These are phyloP conservation scores for Tupiocoris notatus DNA, from an alignment of 2,888 invertebrate species.

Conservation along the genomic window DNA sequence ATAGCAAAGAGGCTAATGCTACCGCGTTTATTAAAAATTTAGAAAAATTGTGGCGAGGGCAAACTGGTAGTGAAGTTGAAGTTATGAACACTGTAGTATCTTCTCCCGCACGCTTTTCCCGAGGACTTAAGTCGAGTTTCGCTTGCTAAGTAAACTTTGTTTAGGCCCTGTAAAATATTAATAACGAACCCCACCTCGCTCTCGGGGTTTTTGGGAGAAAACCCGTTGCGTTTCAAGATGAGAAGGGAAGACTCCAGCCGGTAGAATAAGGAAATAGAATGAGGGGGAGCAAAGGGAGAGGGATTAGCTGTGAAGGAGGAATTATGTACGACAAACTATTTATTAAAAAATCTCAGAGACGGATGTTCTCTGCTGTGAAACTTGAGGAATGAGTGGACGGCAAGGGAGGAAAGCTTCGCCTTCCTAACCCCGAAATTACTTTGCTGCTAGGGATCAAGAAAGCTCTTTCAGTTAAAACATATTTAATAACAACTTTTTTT, in stretches of 20 bases:
- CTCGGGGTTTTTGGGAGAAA: neutral
- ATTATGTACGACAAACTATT: slow-evolving; percentile 48
- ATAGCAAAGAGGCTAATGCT: neutral
- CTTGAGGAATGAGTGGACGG: slow-evolving; percentile 7
- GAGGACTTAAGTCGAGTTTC: slow-evolving; percentile 33
- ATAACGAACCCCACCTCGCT: slow-evolving; percentile 36
- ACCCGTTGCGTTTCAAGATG: neutral
- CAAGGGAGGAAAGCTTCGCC: slow-evolving; percentile 2
- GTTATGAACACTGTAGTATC: slow-evolving; percentile 36
- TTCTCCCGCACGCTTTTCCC: slow-evolving; percentile 35
- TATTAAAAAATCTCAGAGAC: slow-evolving; percentile 46
- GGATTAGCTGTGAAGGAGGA: slow-evolving; percentile 46
- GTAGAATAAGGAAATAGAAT: neutral
- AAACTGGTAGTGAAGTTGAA: slow-evolving; percentile 42
- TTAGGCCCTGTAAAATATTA: slow-evolving; percentile 46
- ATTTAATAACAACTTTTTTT: slow-evolving; percentile 42
- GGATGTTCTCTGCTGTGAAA: slow-evolving; percentile 28
- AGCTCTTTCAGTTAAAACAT: slow-evolving; percentile 41
- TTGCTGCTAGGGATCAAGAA: slow-evolving; percentile 36
- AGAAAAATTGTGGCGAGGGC: slow-evolving; percentile 31
- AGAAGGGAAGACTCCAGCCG: neutral
- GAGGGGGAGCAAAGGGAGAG: slow-evolving; percentile 7
- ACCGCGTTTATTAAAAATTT: slow-evolving; percentile 32
- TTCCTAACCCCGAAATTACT: slow-evolving; percentile 38
- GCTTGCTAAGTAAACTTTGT: slow-evolving; percentile 44